phyloP scores from a whole-genome alignment of 2,797 vertebrate species.

The Argentina silus region DNA sequence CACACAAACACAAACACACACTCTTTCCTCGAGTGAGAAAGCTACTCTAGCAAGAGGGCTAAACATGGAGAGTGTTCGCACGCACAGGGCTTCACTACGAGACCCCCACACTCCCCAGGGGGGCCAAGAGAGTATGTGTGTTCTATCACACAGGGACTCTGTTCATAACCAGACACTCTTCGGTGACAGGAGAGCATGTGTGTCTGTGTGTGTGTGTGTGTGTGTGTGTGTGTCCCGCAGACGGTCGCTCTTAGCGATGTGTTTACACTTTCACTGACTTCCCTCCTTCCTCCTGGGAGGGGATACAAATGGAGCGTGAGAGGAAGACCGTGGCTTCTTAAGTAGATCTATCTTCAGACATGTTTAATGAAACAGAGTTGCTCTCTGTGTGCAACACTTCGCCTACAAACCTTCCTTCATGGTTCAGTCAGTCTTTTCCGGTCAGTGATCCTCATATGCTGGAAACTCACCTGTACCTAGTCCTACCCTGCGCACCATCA shows the following conservation, averaged over 20 bases:
- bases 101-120: background rate
- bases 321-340: background rate
- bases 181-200: background rate
- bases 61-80: background rate
- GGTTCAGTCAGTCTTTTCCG: background rate
- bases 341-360: background rate
- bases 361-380: background rate
- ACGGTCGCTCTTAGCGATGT: background rate
- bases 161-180: background rate
- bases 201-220: background rate
- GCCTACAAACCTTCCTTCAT: background rate
- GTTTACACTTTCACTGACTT: background rate
- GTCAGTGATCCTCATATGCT: background rate
- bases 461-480: no score
- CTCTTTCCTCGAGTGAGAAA: slow-evolving; percentile 3
- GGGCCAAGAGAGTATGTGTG: background rate
- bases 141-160: background rate
- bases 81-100: background rate
- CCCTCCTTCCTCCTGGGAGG: background rate
- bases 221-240: no score
- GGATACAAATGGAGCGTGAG: background rate
- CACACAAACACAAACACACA: slow-evolving; percentile 4
- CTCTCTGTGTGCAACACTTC: background rate
- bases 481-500: no score
- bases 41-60: slow-evolving; percentile 5